phyloP scores from a whole-genome alignment of 1,140 invertebrate genomes.

The Amyelois transitella region DNA sequence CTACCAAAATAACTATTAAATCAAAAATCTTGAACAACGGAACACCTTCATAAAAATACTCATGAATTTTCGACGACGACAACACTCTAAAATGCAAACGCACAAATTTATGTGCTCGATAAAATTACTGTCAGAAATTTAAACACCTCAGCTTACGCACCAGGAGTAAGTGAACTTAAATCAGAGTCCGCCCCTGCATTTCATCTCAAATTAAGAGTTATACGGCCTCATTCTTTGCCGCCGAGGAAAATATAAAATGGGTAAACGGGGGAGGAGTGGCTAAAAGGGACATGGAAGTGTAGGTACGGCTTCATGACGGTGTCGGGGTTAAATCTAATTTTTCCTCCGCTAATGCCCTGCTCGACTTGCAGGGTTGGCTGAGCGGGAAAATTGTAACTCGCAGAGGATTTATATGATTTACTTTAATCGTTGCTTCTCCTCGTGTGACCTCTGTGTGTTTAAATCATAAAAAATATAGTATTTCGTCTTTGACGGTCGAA shows the following conservation, averaged over 20 bases:
- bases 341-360: conserved; percentile 53
- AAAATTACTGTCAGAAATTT: not conserved
- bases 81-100: not conserved
- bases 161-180: not conserved
- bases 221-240: conserved; percentile 24
- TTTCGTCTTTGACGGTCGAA: not conserved
- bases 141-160: not conserved
- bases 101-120: not conserved
- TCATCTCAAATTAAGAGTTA: conserved; percentile 41
- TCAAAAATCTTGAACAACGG: no score
- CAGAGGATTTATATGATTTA: conserved; percentile 9
- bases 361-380: conserved; percentile 51
- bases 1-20: no score
- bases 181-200: conserved; percentile 6
- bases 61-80: not conserved
- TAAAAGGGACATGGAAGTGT: conserved; percentile 39
- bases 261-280: conserved; percentile 45
- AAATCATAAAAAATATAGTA: no score
- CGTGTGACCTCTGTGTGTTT: not conserved
- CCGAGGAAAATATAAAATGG: conserved; percentile 44
- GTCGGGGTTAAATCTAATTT: conserved; percentile 69
- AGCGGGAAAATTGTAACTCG: conserved; percentile 59
- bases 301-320: conserved; percentile 36
- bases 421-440: not conserved
- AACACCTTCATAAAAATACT: no score